These are phyloP conservation scores for Tigriopus californicus DNA, from an alignment of 2,888 invertebrate species.

Conservation along the genomic window DNA sequence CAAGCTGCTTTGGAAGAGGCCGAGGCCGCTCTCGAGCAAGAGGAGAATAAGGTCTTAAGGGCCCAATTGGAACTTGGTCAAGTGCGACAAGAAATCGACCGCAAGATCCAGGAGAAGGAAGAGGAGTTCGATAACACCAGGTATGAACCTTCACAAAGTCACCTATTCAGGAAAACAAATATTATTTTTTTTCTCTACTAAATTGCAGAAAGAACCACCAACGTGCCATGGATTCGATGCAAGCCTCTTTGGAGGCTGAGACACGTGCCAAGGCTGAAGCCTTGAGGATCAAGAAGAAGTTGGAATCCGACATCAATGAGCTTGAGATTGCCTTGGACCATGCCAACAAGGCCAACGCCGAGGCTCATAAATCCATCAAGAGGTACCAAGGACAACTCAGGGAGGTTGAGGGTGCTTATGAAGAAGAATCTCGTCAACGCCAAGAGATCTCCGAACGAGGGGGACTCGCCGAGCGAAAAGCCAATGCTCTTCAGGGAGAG, in stretches of 20 bases:
- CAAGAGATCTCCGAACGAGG: slow-evolving; percentile 38
- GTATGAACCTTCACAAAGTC: slow-evolving; percentile 21
- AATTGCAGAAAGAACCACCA: slow-evolving; percentile 36
- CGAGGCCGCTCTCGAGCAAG: slow-evolving; percentile 38
- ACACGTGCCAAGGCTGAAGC: slow-evolving; percentile 39
- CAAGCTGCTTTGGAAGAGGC: slow-evolving; percentile 38
- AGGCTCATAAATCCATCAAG: slow-evolving; percentile 37
- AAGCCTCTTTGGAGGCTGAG: slow-evolving; percentile 39
- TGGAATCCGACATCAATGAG: slow-evolving; percentile 41
- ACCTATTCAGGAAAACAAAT: background rate
- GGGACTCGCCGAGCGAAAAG: slow-evolving; percentile 89
- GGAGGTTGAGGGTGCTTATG: slow-evolving; percentile 14
- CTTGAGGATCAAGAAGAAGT: slow-evolving; percentile 40
- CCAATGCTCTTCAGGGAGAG: slow-evolving; percentile 91
- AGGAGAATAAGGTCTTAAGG: slow-evolving; percentile 35
- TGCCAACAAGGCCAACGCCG: slow-evolving; percentile 35
- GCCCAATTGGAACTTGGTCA: slow-evolving; percentile 35
- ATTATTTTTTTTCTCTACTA: background rate
- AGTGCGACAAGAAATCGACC: slow-evolving; percentile 37
- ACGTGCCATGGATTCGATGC: slow-evolving; percentile 39
- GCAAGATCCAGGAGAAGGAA: slow-evolving; percentile 38
- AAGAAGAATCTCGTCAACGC: slow-evolving; percentile 13
- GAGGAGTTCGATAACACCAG: slow-evolving; percentile 40
- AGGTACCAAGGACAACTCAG: slow-evolving; percentile 19
- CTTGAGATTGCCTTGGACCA: slow-evolving; percentile 39